Base-by-base conservation (phyloP, 2,888 invertebrate genomes). In the Dichetophora obliterata region DNA sequence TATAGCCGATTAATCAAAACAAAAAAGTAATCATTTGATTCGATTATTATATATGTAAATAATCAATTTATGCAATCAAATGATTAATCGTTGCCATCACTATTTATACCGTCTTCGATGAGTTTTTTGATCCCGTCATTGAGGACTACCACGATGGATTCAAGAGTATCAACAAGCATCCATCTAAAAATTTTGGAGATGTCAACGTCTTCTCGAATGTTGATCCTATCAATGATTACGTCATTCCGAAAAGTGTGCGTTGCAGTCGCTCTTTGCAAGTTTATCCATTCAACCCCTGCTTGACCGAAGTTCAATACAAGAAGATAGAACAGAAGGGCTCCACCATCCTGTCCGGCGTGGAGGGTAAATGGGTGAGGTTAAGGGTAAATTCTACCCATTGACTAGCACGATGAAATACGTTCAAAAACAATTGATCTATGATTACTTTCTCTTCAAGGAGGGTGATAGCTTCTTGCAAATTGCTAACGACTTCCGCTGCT, bases 401-500 rank as follows among this genome's bases (percentile, higher is more conserved):
- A 96, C 96, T 80, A 97, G 97, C 86, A 98, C 98, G 98, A 94
- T 95, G 91, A 98, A 98, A 92, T 94, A 96, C 77, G 95, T 95
- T 79, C 98, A 98, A 91, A 97, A 97, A 91, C 95, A 98, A 91
- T 93, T 98, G 87, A 98, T 98, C 90, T 97, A 98, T 86, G 98
- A 98, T 90, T 98, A 98, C 91, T 98, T 98, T 94, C 93, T 98
- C 86, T 98, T 98, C 94, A 98, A 98, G 92, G 98, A 98, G 91
- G 97, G 98, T 82, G 97, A 89, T 87, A 89, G 89, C 80, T 89
- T 89, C 89, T 93, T 97, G 88, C 95, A 96, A 91, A 93, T 96
- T 14, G 97, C 97, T 85, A 97, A 97, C 86, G 97, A 97, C 80
- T 98, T 97, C 93, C 95, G 98, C 83, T 98, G 92, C 93, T 99